These are phyloP conservation scores for Poeciliopsis gracilis DNA, from an alignment of 2,797 vertebrate genomes.

Conservation along the genomic window DNA sequence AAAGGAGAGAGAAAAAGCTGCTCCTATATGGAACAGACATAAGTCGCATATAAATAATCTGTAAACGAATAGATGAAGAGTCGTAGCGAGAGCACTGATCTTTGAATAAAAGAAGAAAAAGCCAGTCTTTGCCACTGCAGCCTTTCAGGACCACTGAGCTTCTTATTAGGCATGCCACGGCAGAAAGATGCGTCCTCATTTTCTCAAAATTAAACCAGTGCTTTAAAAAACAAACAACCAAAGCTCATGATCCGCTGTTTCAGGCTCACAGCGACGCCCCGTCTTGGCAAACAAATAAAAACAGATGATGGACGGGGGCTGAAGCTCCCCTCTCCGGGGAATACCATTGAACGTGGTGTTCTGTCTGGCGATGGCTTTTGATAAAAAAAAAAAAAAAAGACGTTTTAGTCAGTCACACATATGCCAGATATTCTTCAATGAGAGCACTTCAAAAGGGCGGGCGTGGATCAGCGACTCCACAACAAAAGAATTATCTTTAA, in stretches of 20 bases:
- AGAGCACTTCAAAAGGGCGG: conserved; percentile 57
- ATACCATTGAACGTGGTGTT: conserved; percentile 14
- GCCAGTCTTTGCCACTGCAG: background rate
- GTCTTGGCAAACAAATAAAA: conserved; percentile 30
- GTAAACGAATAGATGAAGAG: background rate
- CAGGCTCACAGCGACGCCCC: background rate
- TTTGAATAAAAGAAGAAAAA: background rate
- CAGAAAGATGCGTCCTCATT: background rate
- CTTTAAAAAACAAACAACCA: conserved; percentile 8
- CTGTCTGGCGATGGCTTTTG: conserved; percentile 37
- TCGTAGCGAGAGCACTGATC: background rate
- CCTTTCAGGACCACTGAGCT: background rate
- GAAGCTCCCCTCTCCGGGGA: conserved; percentile 15
- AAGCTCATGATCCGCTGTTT: conserved; percentile 21
- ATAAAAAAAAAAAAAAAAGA: conserved; percentile 28
- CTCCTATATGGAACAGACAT: background rate
- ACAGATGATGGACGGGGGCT: conserved; percentile 37
- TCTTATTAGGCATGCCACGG: background rate
- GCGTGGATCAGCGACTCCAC: conserved; percentile 43
- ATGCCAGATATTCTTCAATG: conserved; percentile 44
- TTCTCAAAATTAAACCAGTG: conserved; percentile 13
- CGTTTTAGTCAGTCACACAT: conserved; percentile 51
- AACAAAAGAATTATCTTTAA: conserved; percentile 59
- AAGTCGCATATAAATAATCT: background rate
- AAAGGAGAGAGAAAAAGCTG: background rate